Percentiles rank a stretch among this genome's conserved stretches.
These are phyloP conservation scores for Passer montanus DNA, from an alignment of 2,113 vertebrate genomes.

Conservation along the genomic window DNA sequence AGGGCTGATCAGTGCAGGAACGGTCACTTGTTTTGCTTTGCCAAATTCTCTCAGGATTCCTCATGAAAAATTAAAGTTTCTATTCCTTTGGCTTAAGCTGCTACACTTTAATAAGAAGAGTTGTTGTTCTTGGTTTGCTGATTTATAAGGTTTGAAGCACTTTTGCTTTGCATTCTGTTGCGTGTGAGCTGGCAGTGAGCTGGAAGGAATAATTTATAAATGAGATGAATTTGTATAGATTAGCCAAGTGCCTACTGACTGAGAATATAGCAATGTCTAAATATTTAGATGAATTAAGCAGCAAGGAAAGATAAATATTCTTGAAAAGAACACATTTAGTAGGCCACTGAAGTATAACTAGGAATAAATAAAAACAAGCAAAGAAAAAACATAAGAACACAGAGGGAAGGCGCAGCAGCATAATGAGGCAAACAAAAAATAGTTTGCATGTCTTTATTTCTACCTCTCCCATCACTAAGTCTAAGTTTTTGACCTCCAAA, in stretches of 20 bases:
- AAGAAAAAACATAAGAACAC: not conserved
- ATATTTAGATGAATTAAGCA: slow-evolving; percentile 5
- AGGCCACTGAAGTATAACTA: not conserved
- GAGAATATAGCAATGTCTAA: not conserved
- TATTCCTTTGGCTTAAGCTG: not conserved
- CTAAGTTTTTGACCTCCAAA: not conserved
- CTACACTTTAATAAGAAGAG: not conserved
- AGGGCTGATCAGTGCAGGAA: rapidly evolving
- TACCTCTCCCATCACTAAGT: not conserved
- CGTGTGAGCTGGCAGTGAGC: not conserved
- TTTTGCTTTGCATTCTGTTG: not conserved
- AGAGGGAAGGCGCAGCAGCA: not conserved
- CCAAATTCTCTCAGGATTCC: not conserved
- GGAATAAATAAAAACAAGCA: not conserved
- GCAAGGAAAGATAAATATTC: not conserved
- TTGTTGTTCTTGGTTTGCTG: not conserved
- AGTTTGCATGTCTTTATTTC: not conserved
- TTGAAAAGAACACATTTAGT: not conserved
- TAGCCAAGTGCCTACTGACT: not conserved
- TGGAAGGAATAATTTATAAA: not conserved
- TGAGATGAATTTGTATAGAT: not conserved
- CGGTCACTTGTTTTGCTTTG: not conserved
- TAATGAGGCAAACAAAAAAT: not conserved
- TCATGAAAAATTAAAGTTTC: not conserved
- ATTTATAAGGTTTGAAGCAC: not conserved